A percentile compares a stretch with the other conserved stretches of the same genome.
Evolutionary conservation across 2,113 vertebrate genomes (phyloP).

Genomic region (Lophura nycthemera): DNA sequence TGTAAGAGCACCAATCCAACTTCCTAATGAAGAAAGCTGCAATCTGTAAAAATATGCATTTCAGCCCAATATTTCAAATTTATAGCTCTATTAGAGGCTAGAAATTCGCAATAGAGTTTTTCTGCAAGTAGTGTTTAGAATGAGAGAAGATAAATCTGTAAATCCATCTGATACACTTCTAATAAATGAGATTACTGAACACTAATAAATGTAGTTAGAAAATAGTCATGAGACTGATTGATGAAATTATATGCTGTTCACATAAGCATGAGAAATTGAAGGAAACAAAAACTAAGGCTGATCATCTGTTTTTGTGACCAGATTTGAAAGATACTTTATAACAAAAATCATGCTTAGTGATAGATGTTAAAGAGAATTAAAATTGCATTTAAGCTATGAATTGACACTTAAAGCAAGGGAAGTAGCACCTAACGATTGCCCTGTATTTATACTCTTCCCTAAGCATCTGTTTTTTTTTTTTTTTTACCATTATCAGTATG

Average conservation of each 20-base stretch:
- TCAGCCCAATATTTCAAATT: background rate
- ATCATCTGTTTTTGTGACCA: background rate
- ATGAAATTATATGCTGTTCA: background rate
- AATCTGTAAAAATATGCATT: background rate
- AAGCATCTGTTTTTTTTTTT: background rate
- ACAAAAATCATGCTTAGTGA: background rate
- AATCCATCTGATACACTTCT: background rate
- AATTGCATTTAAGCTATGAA: fast-evolving
- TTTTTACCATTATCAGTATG: background rate
- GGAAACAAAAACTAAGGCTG: background rate
- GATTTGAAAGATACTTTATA: background rate
- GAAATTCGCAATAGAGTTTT: background rate
- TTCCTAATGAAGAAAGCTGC: background rate
- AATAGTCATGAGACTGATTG: background rate
- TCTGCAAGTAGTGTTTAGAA: background rate
- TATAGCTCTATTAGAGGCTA: background rate
- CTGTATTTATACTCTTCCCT: background rate
- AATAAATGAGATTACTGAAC: background rate
- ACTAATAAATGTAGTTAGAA: background rate
- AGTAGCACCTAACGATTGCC: background rate
- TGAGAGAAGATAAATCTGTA: background rate
- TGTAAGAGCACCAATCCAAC: background rate
- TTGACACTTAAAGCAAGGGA: background rate
- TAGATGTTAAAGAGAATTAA: background rate
- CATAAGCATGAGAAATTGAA: background rate